Percentiles rank a stretch among this genome's conserved stretches.
Conservation (phyloP, 2,888 invertebrate species). For the Biston betularia region DNA sequence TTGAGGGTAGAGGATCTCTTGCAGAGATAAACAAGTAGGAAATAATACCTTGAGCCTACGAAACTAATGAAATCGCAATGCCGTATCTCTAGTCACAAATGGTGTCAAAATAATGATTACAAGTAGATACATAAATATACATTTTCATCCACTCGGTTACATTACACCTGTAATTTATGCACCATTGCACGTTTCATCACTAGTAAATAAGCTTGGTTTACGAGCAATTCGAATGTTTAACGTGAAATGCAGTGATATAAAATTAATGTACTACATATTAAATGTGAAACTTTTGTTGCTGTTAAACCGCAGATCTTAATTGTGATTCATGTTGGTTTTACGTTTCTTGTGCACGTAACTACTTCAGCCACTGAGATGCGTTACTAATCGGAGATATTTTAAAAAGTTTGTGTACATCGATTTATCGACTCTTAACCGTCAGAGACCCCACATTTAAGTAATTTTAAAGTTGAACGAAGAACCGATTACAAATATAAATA, state of each 20-base stretch:
- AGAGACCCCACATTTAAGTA: slow-evolving; percentile 54
- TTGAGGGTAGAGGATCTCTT: slow-evolving; percentile 40
- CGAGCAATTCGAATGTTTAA: slow-evolving; percentile 23
- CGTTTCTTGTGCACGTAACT: slow-evolving; percentile 59
- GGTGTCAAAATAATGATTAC: neutral
- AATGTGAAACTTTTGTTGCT: slow-evolving; percentile 31
- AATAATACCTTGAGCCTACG: neutral
- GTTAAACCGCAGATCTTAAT: slow-evolving; percentile 58
- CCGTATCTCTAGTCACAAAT: neutral
- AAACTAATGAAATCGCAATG: slow-evolving; percentile 1
- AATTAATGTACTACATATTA: neutral
- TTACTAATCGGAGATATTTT: slow-evolving; percentile 68
- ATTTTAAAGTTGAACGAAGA: slow-evolving; percentile 68
- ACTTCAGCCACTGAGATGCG: slow-evolving; percentile 63
- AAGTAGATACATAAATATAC: neutral
- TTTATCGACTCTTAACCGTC: slow-evolving; percentile 64
- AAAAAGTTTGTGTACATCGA: slow-evolving; percentile 67
- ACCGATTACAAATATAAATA: slow-evolving; percentile 80
- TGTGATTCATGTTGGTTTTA: slow-evolving; percentile 70
- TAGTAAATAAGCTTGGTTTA: slow-evolving; percentile 31
- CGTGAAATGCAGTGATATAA: slow-evolving; percentile 6
- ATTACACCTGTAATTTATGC: slow-evolving; percentile 32
- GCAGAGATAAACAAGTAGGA: slow-evolving; percentile 18
- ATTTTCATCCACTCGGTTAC: slow-evolving; percentile 8
- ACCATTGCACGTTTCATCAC: slow-evolving; percentile 29